Evolutionary conservation across 1,140 invertebrate species (phyloP).

Genomic region (Phocides pigmalion): DNA sequence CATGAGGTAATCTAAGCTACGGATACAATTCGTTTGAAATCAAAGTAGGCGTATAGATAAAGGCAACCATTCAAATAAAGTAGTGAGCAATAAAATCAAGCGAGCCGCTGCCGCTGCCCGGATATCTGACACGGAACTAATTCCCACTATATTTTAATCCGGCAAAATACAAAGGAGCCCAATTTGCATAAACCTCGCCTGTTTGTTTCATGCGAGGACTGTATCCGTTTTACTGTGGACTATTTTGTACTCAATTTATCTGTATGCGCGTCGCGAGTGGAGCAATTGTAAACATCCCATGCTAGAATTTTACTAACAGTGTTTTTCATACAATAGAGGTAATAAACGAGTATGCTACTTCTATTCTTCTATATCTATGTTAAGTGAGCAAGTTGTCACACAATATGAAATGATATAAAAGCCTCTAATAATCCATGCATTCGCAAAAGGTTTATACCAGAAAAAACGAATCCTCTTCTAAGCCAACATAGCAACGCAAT

Average conservation of each 20-base stretch:
- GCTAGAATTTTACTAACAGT: not conserved
- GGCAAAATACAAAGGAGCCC: constrained; percentile 80
- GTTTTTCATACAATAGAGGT: no score
- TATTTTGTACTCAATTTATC: constrained; percentile 77
- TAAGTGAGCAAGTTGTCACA: no score
- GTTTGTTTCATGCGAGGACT: constrained; percentile 81
- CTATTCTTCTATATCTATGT: not conserved
- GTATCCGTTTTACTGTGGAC: constrained; percentile 73
- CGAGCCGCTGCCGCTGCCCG: constrained; percentile 49
- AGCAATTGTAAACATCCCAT: constrained; percentile 44
- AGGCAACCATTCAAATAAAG: constrained; percentile 61
- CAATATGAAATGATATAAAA: no score
- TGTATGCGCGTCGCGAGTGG: constrained; percentile 52
- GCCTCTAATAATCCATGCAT: no score
- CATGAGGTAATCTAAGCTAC: constrained; percentile 16
- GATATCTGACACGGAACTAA: constrained; percentile 81
- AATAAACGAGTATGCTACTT: not conserved
- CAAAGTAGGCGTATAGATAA: constrained; percentile 42
- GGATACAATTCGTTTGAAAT: constrained; percentile 20
- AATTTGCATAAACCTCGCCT: constrained; percentile 81
- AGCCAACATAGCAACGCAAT: no score
- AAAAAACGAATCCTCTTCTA: no score
- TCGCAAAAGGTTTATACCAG: no score
- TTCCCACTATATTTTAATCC: constrained; percentile 82
- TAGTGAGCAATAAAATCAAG: constrained; percentile 71